Base-by-base conservation (phyloP, 2,888 invertebrate genomes). In the Pandemis heparana region DNA sequence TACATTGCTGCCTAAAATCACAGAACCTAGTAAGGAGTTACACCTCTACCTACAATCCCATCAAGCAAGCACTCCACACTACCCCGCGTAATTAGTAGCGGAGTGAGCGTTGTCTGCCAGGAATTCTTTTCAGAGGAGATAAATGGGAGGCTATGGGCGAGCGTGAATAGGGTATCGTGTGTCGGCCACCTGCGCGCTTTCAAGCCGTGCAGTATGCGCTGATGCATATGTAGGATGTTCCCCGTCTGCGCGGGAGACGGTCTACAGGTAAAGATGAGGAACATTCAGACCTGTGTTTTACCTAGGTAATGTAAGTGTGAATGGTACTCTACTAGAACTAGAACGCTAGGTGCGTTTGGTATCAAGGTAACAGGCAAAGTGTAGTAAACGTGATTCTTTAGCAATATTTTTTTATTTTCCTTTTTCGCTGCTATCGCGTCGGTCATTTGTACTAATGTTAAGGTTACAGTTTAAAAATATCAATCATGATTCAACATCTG, bases 71-170 rank as follows among this genome's bases (percentile, higher is more conserved):
- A 14, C 23, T 85, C 87, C 51, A 91, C 92, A 91, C 92, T 90
- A 18, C 72, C 77, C 76, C 77, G 85, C 87, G 88, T 93, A 93
- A 93, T 94, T 93, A 94, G 93, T 91, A 88, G 89, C 90, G 83
- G 90, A 89, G 89, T 85, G 87, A 87, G 84, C 86, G 90, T 90
- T 92, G 92, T 92, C 91, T 92, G 90, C 85, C 79, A 88, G 89
- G 94, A 92, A 93, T 94, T 89, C 94, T 89, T 90, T 94, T 90
- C 87, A 92, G 80, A 81, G 81, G 86, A 91, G 91, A 92, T 89
- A 93, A 91, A 89, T 85, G 89, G 88, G 85, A 86, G 84, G 86
- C 89, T 86, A 83, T 77, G 81, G 78, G 77, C 84, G 83, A 83
- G 81, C 87, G 82, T 83, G 92, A 92, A 92, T 92, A 84, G 90